Evolutionary conservation across 1,140 invertebrate species (phyloP).

Genomic region (Musca domestica): DNA sequence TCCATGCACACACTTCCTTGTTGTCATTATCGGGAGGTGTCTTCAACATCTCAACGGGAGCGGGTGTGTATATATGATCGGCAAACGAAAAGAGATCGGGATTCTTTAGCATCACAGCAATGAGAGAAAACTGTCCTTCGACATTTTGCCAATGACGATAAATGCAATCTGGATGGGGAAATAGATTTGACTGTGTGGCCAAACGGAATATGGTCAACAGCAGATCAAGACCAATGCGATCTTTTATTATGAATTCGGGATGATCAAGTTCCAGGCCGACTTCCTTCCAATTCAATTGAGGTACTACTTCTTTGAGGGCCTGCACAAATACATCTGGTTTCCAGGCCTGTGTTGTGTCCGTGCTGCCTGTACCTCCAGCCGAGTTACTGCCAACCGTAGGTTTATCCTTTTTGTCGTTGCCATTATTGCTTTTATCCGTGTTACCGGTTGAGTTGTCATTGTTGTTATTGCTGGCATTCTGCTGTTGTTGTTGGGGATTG

Average conservation of each 20-base stretch:
- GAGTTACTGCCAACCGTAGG: conserved; percentile 46
- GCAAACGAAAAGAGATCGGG: conserved; percentile 93
- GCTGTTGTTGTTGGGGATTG: conserved; percentile 29
- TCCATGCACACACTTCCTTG: conserved; percentile 89
- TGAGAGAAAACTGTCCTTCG: conserved; percentile 87
- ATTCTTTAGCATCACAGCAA: conserved; percentile 83
- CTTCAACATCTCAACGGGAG: conserved; percentile 86
- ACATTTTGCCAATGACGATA: conserved; percentile 90
- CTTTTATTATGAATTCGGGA: conserved; percentile 82
- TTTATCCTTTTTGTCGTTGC: conserved; percentile 56
- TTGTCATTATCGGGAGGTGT: conserved; percentile 88
- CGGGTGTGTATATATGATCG: conserved; percentile 83
- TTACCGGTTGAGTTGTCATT: conserved; percentile 27
- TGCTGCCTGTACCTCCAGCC: conserved; percentile 29
- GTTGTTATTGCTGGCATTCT: conserved; percentile 26
- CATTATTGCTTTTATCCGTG: conserved; percentile 29
- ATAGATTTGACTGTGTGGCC: conserved; percentile 75
- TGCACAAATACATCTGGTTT: conserved; percentile 92
- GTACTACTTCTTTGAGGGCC: conserved; percentile 82
- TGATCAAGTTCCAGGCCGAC: conserved; percentile 79
- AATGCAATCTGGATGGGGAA: conserved; percentile 81
- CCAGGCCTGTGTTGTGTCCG: conserved; percentile 67
- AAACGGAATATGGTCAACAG: conserved; percentile 77
- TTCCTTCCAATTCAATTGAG: conserved; percentile 87
- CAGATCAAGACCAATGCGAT: conserved; percentile 78